phyloP scores from a whole-genome alignment of 2,113 vertebrate genomes.

The Mobula birostris region DNA sequence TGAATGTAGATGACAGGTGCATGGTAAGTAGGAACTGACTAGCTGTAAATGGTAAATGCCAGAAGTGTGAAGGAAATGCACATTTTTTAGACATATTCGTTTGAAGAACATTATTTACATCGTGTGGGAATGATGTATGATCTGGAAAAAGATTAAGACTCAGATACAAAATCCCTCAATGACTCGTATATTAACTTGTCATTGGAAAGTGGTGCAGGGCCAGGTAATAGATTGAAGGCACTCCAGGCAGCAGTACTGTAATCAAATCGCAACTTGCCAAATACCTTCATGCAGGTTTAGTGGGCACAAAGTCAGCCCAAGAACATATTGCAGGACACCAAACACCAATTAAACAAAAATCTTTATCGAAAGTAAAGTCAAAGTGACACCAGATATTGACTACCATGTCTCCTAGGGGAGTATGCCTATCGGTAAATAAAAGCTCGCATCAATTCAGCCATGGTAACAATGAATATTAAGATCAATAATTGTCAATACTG shows the following conservation, averaged over 20 bases:
- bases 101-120: background rate
- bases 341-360: background rate
- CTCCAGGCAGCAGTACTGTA: no score
- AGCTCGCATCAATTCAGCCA: background rate
- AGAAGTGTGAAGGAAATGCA: background rate
- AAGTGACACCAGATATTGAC: background rate
- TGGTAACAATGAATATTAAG: background rate
- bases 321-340: background rate
- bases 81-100: background rate
- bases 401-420: background rate
- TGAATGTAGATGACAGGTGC: background rate
- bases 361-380: background rate
- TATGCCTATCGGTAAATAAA: background rate
- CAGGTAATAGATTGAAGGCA: background rate
- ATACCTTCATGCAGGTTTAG: background rate
- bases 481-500: background rate
- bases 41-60: background rate
- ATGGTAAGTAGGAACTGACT: background rate
- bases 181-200: background rate
- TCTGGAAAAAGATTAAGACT: background rate
- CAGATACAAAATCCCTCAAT: background rate
- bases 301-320: background rate
- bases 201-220: background rate
- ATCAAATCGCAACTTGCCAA: background rate
- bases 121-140: background rate